Conservation (phyloP, 2,113 vertebrate genomes). For the Cricetomys ansorgei region DNA sequence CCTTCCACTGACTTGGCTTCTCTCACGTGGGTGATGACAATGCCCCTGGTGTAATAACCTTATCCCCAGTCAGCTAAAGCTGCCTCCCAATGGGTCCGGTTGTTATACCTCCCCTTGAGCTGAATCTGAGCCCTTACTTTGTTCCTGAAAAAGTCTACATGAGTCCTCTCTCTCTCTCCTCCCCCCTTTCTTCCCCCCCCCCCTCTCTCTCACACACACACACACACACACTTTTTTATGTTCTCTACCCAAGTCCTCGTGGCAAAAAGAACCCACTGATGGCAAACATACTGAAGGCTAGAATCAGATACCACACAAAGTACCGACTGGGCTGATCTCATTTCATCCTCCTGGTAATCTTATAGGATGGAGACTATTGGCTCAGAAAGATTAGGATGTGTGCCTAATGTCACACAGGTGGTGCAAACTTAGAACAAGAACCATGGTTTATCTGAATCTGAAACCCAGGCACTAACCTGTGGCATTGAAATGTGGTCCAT, state of each 20-base stretch:
- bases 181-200: no score
- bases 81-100: neutral
- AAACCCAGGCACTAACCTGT: neutral
- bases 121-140: neutral
- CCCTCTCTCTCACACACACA: neutral
- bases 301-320: neutral
- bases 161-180: neutral
- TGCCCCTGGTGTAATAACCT: neutral
- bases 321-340: neutral
- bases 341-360: neutral
- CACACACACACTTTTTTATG: neutral
- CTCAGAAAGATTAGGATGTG: neutral
- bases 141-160: neutral
- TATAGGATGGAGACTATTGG: neutral
- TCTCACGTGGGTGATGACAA: neutral
- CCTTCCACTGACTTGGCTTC: constrained; percentile 21
- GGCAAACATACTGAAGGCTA: neutral
- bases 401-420: constrained; percentile 32
- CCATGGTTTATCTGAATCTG: neutral
- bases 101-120: neutral
- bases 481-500: neutral
- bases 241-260: neutral
- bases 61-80: neutral
- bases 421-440: neutral
- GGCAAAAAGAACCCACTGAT: neutral